These are phyloP conservation scores for Zophobas atratus DNA, from an alignment of 1,140 invertebrate genomes.

Conservation along the genomic window DNA sequence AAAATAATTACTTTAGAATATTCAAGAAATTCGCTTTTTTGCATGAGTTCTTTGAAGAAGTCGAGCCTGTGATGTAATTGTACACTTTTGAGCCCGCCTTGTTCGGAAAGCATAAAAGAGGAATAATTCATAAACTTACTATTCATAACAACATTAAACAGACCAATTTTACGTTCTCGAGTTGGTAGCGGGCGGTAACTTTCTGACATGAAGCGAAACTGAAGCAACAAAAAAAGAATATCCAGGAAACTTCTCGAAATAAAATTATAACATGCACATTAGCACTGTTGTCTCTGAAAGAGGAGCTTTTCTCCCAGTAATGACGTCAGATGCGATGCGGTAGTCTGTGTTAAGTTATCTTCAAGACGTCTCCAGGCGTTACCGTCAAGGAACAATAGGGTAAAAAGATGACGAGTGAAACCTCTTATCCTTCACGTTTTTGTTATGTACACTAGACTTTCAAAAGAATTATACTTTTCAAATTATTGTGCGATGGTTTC, in stretches of 20 bases:
- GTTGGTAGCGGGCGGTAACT: conserved; percentile 18
- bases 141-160: conserved; percentile 41
- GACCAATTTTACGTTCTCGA: conserved; percentile 35
- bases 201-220: conserved; percentile 17
- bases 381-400: conserved; percentile 39
- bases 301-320: conserved; percentile 39
- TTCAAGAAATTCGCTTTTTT: conserved; percentile 13
- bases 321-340: conserved; percentile 47
- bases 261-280: conserved; percentile 54
- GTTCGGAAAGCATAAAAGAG: conserved; percentile 35
- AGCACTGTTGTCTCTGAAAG: conserved; percentile 43
- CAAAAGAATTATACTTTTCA: conserved; percentile 32
- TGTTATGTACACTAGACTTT: conserved; percentile 27
- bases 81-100: conserved; percentile 10
- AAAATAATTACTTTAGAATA: conserved; percentile 31
- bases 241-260: conserved; percentile 46
- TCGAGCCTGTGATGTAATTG: conserved; percentile 23
- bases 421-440: conserved; percentile 37
- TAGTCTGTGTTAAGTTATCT: conserved; percentile 45
- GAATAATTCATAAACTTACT: conserved; percentile 41
- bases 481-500: conserved; percentile 22
- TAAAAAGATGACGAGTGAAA: conserved; percentile 33
- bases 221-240: conserved; percentile 27
- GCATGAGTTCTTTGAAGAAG: conserved; percentile 21
- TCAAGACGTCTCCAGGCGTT: conserved; percentile 40